Base-by-base conservation (phyloP, 1,140 invertebrate genomes). In the Propsilocerus akamusi region DNA sequence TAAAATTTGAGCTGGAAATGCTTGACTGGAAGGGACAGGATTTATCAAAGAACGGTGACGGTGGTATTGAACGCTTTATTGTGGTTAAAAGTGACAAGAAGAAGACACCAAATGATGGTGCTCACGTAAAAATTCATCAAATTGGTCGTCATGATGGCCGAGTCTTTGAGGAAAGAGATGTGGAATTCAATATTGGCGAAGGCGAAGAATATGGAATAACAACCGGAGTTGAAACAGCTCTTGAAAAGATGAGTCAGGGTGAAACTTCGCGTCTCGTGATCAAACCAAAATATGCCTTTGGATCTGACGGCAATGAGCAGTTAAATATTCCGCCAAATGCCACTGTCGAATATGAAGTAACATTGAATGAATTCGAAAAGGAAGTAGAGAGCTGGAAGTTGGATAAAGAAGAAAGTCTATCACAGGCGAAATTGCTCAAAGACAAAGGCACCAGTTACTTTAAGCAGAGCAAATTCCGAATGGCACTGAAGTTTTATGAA, bases 371-470 rank as follows among this genome's bases (percentile, higher is more conserved):
- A 52, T 94, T 93, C 67, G 88, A 92, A 64, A 90, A 86, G 67
- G 80, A 69, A 0, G 77, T 81, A 57, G 82, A 88, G 54, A 64
- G 67, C n/a, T 97, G 88, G 88, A 75, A 80, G 25, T 72, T 97
- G 69, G 80, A 86, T 51, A 69, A 65, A 12, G 61, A 72, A 5
- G 83, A 95, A 60, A 87, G 86, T 60, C 56, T 97, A 14, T 80
- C 86, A 49, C 80, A 87, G 57, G 80, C 86, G 1, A 81, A 83
- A 62, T 68, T 83, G 5, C 81, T 77, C 34, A 97, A 97, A 69
- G 82, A 86, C 47, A 94, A 89, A 65, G 94, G 92, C 47, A 96
- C 89, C 0, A 74, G 78, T 30, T 97, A 88, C 64, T 95, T 96
- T 57, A 94, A 92, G 64, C 67, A 71, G 3, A 76, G 70, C 48